Evolutionary conservation across 2,888 invertebrate species (phyloP), one percentile per base, ranked within the genome.

Genomic region (Acronicta psi): DNA sequence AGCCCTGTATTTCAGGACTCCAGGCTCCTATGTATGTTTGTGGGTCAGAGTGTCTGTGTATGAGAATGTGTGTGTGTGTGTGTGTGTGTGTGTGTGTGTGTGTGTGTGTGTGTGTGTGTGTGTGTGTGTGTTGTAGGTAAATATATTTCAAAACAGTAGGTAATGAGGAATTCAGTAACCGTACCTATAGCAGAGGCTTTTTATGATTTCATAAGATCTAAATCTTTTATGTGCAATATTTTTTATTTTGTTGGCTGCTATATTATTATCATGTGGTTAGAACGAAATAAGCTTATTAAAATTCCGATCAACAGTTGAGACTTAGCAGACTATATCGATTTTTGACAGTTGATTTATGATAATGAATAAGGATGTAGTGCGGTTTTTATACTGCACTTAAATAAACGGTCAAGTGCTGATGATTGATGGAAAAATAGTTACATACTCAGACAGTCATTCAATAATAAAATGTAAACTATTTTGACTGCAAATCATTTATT

Each of bases 301-400:
- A 64, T 54, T 51, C 18, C 38, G 58, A 50, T 53, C 41, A 44
- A 54, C 44, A 36, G 38, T 43, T 20, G 41, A 53, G 34, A 58
- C 41, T 62, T 70, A 58, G 67, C 73, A 49, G 9, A 44, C 18
- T 37, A 23, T 46, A 43, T 65, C 31, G 44, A 60, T 29, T 59
- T 64, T 57, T 70, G 59, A 67, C 73, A 73, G 59, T 62, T 75
- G 70, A 70, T 70, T 66, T 61, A 75, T 68, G 64, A 47, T 68
- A 52, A 52, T 64, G 43, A 56, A 59, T 45, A 59, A 56, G 50
- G 53, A 45, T 29, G 37, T n/a, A n/a, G 34, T 38, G 20, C 16
- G 4, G 2, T 47, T 44, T 46, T 49, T 64, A 37, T 51, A 55
- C 54, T 40, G 57, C 47, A 34, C n/a, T 1, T n/a, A 57, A 69